phyloP scores from a whole-genome alignment of 2,888 invertebrate genomes.

The Acronicta psi region DNA sequence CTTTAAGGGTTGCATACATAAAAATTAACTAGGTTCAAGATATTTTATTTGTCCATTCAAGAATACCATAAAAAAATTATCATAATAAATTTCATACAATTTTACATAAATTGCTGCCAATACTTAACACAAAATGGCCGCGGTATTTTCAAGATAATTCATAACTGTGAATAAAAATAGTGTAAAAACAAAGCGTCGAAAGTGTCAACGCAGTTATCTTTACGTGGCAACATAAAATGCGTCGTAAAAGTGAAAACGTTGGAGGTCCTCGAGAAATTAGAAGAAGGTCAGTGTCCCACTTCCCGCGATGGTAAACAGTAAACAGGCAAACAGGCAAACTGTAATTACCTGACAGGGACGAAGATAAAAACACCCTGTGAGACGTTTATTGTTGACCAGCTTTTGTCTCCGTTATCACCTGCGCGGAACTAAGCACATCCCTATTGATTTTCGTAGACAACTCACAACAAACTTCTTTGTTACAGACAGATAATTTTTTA shows the following conservation, averaged over 20 bases:
- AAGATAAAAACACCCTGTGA: slow-evolving; percentile 19
- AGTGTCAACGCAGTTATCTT: slow-evolving; percentile 17
- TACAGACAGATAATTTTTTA: too few relatives aligned
- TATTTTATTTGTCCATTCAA: not conserved
- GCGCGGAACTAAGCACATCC: not conserved
- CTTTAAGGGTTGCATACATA: too few relatives aligned
- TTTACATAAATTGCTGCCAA: not conserved
- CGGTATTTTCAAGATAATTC: not conserved
- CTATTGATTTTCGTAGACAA: too few relatives aligned
- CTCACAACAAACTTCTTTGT: too few relatives aligned
- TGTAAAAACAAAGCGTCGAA: slow-evolving; percentile 15
- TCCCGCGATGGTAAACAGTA: slow-evolving; percentile 14
- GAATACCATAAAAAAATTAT: not conserved
- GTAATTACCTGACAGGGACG: slow-evolving; percentile 27
- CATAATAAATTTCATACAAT: not conserved
- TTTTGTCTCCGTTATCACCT: not conserved
- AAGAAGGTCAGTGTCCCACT: slow-evolving; percentile 23
- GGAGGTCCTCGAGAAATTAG: slow-evolving; percentile 10
- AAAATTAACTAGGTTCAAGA: not conserved
- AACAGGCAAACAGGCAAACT: slow-evolving; percentile 23
- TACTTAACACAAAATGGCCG: not conserved
- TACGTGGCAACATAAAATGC: slow-evolving; percentile 28
- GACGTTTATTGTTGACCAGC: slow-evolving; percentile 3
- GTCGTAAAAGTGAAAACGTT: slow-evolving; percentile 30
- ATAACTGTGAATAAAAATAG: slow-evolving; percentile 2